Conservation (phyloP, 2,888 invertebrate species). For the Dexiosoma caninum region DNA sequence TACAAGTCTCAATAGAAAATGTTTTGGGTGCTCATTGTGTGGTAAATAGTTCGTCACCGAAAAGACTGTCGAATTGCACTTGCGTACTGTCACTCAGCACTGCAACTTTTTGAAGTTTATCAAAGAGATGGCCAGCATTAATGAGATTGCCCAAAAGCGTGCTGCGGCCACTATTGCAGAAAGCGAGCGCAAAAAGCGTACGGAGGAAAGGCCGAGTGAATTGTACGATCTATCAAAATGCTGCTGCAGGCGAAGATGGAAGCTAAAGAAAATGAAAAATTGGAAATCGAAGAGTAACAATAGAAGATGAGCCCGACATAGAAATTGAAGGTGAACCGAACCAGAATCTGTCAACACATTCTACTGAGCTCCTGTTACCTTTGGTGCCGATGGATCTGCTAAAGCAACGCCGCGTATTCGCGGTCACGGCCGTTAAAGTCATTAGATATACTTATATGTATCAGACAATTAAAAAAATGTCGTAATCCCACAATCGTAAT, state of each 20-base stretch:
- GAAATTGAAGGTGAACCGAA: slow-evolving; percentile 67
- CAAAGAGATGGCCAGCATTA: slow-evolving; percentile 78
- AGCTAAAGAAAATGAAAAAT: slow-evolving; percentile 70
- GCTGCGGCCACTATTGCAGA: slow-evolving; percentile 78
- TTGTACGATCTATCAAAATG: slow-evolving; percentile 77
- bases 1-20: slow-evolving; percentile 81
- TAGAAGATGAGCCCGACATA: slow-evolving; percentile 64
- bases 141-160: slow-evolving; percentile 78
- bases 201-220: slow-evolving; percentile 73
- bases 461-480: too few relatives aligned
- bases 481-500: too few relatives aligned
- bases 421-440: slow-evolving; percentile 77
- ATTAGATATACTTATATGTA: too few relatives aligned
- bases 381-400: slow-evolving; percentile 66
- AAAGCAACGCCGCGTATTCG: slow-evolving; percentile 76
- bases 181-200: slow-evolving; percentile 78
- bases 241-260: slow-evolving; percentile 75
- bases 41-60: slow-evolving; percentile 82
- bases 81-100: slow-evolving; percentile 83
- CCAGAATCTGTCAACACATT: slow-evolving; percentile 72
- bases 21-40: slow-evolving; percentile 83
- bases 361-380: slow-evolving; percentile 68
- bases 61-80: slow-evolving; percentile 82
- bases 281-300: slow-evolving; percentile 69
- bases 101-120: slow-evolving; percentile 81